Conservation (phyloP, 2,113 vertebrate genomes). For the Nycticryphes semicollaris region DNA sequence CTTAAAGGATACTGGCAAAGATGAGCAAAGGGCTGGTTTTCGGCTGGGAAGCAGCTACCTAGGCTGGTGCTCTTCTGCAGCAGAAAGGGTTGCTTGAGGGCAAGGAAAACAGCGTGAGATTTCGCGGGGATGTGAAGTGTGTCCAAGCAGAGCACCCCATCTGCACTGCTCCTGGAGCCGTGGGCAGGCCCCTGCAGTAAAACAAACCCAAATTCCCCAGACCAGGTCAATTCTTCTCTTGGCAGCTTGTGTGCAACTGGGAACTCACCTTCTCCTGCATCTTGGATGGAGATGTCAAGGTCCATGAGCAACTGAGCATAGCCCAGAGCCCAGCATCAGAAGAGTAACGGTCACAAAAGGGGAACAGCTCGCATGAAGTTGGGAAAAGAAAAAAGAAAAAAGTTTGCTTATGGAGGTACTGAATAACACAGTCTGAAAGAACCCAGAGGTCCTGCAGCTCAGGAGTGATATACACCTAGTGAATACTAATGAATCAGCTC, state of each 20-base stretch:
- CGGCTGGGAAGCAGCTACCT: neutral
- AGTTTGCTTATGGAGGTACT: neutral
- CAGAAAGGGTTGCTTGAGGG: neutral
- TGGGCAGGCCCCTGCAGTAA: neutral
- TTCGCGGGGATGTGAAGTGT: neutral
- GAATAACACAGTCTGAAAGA: neutral
- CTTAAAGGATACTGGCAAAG: neutral
- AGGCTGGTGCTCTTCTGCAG: neutral
- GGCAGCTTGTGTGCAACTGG: fast-evolving
- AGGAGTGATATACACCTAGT: neutral
- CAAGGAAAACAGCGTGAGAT: neutral
- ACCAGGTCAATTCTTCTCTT: neutral
- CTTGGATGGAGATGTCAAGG: neutral
- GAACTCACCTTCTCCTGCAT: neutral
- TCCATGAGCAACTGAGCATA: fast-evolving
- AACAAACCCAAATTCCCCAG: neutral
- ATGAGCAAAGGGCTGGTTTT: neutral
- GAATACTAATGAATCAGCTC: neutral
- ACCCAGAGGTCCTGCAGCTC: neutral
- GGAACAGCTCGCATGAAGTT: neutral
- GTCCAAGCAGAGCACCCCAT: fast-evolving
- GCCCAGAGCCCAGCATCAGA: neutral
- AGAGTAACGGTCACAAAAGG: neutral
- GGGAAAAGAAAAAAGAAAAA: neutral
- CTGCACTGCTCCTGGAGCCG: neutral